A percentile compares a stretch with the other conserved stretches of the same genome.
Conservation (phyloP, 2,113 vertebrate genomes). For the Alosa alosa region DNA sequence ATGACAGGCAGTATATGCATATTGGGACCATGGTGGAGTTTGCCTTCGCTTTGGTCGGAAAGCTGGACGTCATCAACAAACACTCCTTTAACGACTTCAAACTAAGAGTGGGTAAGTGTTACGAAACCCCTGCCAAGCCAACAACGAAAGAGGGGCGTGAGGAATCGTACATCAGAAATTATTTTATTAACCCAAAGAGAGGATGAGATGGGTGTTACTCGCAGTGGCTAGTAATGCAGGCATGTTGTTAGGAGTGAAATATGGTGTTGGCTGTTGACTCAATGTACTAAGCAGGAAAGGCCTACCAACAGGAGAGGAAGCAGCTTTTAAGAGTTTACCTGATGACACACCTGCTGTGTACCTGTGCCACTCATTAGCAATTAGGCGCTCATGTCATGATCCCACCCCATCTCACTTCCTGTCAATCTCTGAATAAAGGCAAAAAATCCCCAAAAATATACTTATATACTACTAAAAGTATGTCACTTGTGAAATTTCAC, state of each 20-base stretch:
- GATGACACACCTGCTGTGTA: neutral
- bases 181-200: no score
- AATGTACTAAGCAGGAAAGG: neutral
- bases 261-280: neutral
- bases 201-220: no score
- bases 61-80: conserved; percentile 95
- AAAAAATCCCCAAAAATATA: no score
- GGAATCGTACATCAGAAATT: no score
- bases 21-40: conserved; percentile 98
- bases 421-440: neutral
- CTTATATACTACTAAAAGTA: no score
- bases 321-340: neutral
- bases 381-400: no score
- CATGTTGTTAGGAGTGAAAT: neutral
- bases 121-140: neutral
- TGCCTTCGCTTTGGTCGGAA: conserved; percentile 91
- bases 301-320: neutral
- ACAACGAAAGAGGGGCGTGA: no score
- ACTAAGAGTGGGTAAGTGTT: conserved; percentile 88
- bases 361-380: no score
- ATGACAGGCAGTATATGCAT: conserved; percentile 93
- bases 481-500: neutral
- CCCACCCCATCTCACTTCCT: neutral
- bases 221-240: no score
- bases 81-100: conserved; percentile 99